These are phyloP conservation scores for Aptenodytes forsteri DNA, from an alignment of 2,113 vertebrate genomes.

Conservation along the genomic window DNA sequence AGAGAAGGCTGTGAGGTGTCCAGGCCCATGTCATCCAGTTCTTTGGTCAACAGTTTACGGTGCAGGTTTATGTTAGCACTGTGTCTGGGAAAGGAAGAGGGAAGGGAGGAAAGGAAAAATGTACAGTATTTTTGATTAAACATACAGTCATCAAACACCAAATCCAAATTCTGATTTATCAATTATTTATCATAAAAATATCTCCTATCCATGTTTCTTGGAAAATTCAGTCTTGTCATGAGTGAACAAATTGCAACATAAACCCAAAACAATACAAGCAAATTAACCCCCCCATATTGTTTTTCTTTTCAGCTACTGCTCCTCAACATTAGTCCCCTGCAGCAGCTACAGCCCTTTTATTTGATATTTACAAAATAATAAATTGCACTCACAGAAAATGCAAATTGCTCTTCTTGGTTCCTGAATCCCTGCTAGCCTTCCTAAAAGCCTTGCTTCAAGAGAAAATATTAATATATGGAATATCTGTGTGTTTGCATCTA, in stretches of 20 bases:
- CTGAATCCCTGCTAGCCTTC: neutral
- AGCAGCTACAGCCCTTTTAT: neutral
- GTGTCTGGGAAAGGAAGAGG: slow-evolving; percentile 86
- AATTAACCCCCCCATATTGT: neutral
- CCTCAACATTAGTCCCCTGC: neutral
- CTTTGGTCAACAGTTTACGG: slow-evolving; percentile 99
- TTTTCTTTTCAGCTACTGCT: neutral
- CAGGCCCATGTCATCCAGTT: slow-evolving; percentile 99
- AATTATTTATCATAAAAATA: neutral
- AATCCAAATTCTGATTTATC: slow-evolving; percentile 40
- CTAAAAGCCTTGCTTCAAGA: neutral
- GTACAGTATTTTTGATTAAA: slow-evolving; percentile 71
- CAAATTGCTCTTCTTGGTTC: neutral
- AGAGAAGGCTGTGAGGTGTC: slow-evolving; percentile 92
- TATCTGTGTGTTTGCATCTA: neutral
- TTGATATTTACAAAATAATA: neutral
- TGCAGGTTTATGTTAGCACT: slow-evolving; percentile 99
- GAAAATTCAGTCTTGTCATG: neutral
- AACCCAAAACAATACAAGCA: neutral
- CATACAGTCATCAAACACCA: neutral
- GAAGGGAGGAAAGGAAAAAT: slow-evolving; percentile 66
- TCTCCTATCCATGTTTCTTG: neutral
- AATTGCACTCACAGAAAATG: neutral
- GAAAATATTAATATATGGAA: neutral
- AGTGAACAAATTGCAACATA: neutral